Base-by-base conservation (phyloP, 2,113 vertebrate species). In the Dolichallabes microphthalmus region DNA sequence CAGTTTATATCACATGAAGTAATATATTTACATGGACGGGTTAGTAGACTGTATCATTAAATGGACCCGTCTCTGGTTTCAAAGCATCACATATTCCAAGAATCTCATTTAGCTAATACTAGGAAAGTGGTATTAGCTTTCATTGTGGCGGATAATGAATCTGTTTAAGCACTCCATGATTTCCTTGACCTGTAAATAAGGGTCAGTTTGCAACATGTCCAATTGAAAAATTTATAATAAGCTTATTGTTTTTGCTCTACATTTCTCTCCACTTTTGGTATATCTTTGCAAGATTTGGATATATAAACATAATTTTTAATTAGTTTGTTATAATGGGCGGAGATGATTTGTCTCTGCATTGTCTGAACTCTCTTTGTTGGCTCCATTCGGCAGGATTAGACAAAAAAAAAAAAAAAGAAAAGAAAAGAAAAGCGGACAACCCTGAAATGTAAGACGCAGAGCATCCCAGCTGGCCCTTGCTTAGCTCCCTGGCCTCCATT, bases 291-390 rank as follows among this genome's bases (percentile, higher is more conserved):
- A 45, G 7, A 45, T 45, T 45, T 45, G 7, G 45, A 45, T 45
- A 6, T 8, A 45, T 45, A 0, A 45, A 45, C 8, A 6, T 45
- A 45, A 45, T 45, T 45, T 45, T 71, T 63, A 74, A 89, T 86
- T 88, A 25, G 82, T 86, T 89, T 87, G 32, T 84, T 74, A 60
- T 90, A 90, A 88, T 86, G 22, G 60, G 80, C 39, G 20, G 83
- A 61, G 61, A 74, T 69, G 79, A 87, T 88, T 83, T 63, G 86
- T 63, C 35, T 82, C 27, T 1, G 1, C 27, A 58, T 78, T n/a
- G 22, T 79, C 86, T 83, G 77, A 75, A 80, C 55, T 63, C 76
- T 64, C 2, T n/a, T 17, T 53, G 55, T 82, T 39, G 64, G 63
- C 53, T 74, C 71, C 32, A 39, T 76, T 81, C 45, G 45, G 66